These are phyloP conservation scores for Toxostoma redivivum DNA, from an alignment of 2,113 vertebrate genomes.

Conservation along the genomic window DNA sequence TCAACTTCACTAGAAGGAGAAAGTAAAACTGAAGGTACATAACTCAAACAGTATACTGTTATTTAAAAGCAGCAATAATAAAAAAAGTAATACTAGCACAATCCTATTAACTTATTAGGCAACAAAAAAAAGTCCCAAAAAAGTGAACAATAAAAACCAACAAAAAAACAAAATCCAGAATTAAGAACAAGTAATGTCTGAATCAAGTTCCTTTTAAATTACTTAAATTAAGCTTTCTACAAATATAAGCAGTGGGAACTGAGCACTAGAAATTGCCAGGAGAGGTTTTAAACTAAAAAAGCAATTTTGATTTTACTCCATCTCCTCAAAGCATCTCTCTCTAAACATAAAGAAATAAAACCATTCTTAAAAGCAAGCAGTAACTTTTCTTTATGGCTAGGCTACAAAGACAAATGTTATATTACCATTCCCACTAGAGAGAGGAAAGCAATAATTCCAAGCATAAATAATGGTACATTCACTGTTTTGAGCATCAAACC, in stretches of 20 bases:
- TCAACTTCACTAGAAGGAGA: neutral
- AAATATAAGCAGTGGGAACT: neutral
- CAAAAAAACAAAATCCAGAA: neutral
- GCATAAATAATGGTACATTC: rapidly evolving
- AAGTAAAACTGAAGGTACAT: neutral
- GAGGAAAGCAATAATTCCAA: neutral
- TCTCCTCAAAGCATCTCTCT: neutral
- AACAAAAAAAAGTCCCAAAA: no score
- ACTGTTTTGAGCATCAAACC: neutral
- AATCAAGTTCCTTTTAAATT: neutral
- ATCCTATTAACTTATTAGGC: neutral
- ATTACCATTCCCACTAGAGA: rapidly evolving
- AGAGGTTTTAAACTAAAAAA: neutral
- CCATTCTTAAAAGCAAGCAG: neutral
- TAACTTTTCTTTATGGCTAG: neutral
- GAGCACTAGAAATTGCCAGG: neutral
- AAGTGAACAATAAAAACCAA: neutral
- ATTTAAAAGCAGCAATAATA: neutral
- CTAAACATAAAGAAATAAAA: neutral
- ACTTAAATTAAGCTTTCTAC: neutral
- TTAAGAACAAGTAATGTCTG: neutral
- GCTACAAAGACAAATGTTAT: neutral
- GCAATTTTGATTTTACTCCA: neutral
- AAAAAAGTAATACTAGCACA: neutral
- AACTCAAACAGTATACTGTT: no score